Evolutionary conservation across 2,797 vertebrate genomes (phyloP).

Genomic region (Onychomys leucogaster): DNA sequence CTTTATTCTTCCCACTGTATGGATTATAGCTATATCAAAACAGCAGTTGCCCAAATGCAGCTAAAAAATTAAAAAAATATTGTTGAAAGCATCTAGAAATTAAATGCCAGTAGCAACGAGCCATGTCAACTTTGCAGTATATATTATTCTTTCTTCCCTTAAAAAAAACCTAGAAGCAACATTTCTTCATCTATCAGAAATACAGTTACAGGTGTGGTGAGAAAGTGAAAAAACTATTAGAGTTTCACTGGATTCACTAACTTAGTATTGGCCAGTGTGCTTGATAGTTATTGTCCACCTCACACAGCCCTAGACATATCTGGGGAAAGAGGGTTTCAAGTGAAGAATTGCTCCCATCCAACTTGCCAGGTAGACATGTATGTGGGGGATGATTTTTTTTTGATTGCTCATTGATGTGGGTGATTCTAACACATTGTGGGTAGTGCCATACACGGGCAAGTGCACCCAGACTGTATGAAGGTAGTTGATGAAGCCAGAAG

Average conservation of each 20-base stretch:
- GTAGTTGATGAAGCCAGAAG: neutral
- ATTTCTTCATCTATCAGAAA: neutral
- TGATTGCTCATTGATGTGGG: neutral
- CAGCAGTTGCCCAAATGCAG: neutral
- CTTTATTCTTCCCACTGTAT: neutral
- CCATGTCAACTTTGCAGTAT: neutral
- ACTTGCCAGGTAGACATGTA: too few relatives aligned
- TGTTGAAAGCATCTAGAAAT: neutral
- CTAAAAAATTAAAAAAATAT: neutral
- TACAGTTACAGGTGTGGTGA: rapidly evolving
- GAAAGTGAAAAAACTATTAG: neutral
- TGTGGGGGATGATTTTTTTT: too few relatives aligned
- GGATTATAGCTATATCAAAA: neutral
- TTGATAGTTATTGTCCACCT: neutral
- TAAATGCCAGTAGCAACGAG: neutral
- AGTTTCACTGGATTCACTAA: neutral
- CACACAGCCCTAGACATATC: neutral
- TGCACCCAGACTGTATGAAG: too few relatives aligned
- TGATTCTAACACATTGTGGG: too few relatives aligned
- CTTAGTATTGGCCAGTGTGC: neutral
- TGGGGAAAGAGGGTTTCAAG: neutral
- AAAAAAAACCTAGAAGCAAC: neutral
- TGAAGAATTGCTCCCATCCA: too few relatives aligned
- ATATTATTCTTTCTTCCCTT: neutral
- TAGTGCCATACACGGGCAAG: neutral